Evolutionary conservation across 2,113 vertebrate species (phyloP).

Genomic region (Scophthalmus maximus): DNA sequence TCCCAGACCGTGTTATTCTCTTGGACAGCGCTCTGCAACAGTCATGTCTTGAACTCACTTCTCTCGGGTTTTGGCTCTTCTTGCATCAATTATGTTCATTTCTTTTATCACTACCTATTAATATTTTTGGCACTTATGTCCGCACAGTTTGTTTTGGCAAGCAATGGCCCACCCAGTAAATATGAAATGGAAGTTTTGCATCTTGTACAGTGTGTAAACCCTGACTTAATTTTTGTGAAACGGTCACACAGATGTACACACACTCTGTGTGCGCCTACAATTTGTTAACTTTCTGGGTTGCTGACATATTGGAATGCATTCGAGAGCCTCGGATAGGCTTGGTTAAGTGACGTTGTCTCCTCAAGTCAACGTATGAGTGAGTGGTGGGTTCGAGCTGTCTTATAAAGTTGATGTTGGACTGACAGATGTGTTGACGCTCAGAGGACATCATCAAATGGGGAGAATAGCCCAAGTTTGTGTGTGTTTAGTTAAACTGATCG

Average conservation of each 20-base stretch:
- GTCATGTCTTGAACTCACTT: constrained; percentile 14
- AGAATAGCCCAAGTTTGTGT: neutral
- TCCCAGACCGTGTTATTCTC: constrained; percentile 4
- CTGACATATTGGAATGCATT: constrained; percentile 25
- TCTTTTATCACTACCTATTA: constrained; percentile 29
- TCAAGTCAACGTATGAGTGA: constrained; percentile 10
- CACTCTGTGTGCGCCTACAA: neutral
- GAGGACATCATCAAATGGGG: neutral
- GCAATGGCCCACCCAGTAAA: constrained; percentile 5
- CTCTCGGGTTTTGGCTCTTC: constrained; percentile 25
- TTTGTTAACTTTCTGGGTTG: neutral
- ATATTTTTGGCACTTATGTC: constrained; percentile 30
- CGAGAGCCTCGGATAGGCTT: neutral
- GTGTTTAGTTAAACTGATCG: constrained; percentile 36
- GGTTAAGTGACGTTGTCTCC: constrained; percentile 17
- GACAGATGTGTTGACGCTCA: constrained; percentile 18
- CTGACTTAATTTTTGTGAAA: constrained; percentile 13
- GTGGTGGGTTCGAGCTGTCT: constrained; percentile 20
- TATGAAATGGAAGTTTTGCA: constrained; percentile 8
- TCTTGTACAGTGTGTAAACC: constrained; percentile 12
- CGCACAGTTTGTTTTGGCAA: constrained; percentile 20
- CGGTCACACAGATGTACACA: neutral
- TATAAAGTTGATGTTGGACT: constrained; percentile 29
- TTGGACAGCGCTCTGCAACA: neutral
- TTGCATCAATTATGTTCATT: constrained; percentile 40